Percentiles rank a stretch among this genome's conserved stretches.
Evolutionary conservation across 2,797 vertebrate species (phyloP).

Genomic region (Onychomys arenicola): DNA sequence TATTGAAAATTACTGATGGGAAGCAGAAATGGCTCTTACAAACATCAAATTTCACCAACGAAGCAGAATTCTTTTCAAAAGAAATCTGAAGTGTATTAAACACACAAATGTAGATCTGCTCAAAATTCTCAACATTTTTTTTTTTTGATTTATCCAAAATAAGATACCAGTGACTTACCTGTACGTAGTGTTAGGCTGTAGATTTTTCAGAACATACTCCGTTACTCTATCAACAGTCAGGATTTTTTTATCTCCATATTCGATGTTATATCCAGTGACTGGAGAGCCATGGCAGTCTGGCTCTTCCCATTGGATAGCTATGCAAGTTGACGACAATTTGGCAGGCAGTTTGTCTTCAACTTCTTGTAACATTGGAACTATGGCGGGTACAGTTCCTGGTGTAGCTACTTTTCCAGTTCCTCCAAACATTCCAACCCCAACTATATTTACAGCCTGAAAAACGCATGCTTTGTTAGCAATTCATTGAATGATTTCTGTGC

Average conservation of each 20-base stretch:
- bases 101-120: not conserved
- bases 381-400: conserved; percentile 87
- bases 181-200: conserved; percentile 90
- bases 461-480: not conserved
- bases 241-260: conserved; percentile 89
- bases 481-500: not conserved
- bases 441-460: conserved; percentile 88
- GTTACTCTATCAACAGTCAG: conserved; percentile 86
- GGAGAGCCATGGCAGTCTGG: conserved; percentile 90
- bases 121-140: conserved; percentile 30
- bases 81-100: not conserved
- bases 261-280: conserved; percentile 90
- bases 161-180: conserved; percentile 84
- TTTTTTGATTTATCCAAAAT: not conserved
- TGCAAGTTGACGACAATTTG: conserved; percentile 86
- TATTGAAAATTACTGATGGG: conserved; percentile 9
- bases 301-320: conserved; percentile 90
- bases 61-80: conserved; percentile 35
- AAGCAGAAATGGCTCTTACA: conserved; percentile 7
- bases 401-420: conserved; percentile 86
- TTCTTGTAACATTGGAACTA: conserved; percentile 86
- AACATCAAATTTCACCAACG: not conserved
- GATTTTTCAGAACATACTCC: conserved; percentile 87
- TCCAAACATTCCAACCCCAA: conserved; percentile 88
- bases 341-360: conserved; percentile 84